Evolutionary conservation across 64 coral and sea anemone species (phyloP).

Genomic region (Stylophora pistillata): DNA sequence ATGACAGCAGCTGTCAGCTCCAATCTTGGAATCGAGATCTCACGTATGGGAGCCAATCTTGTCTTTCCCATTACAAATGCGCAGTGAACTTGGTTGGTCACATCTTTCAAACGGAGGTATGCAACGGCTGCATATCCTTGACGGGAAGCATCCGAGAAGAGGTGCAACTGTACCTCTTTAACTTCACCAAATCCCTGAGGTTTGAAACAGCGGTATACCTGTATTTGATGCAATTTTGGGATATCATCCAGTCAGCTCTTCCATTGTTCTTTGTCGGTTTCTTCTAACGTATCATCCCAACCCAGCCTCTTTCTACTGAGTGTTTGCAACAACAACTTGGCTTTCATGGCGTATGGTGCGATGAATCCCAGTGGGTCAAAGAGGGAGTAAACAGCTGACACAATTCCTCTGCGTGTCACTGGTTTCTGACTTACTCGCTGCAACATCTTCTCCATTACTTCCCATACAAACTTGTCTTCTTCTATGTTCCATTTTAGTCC

Average conservation of each 20-base stretch:
- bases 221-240: conserved; percentile 24
- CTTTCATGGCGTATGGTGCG: conserved; percentile 51
- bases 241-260: conserved; percentile 41
- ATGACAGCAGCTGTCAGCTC: conserved; percentile 65
- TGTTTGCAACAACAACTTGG: conserved; percentile 42
- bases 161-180: conserved; percentile 41
- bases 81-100: background rate
- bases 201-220: too few relatives aligned
- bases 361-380: conserved; percentile 71
- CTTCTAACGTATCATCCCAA: conserved; percentile 45
- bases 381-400: conserved; percentile 63
- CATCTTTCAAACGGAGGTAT: conserved; percentile 56
- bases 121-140: conserved; percentile 50
- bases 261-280: conserved; percentile 28
- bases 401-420: conserved; percentile 32
- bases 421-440: conserved; percentile 19
- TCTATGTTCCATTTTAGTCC: too few relatives aligned
- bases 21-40: conserved; percentile 58
- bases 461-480: too few relatives aligned
- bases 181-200: conserved; percentile 50
- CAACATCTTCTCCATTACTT: too few relatives aligned
- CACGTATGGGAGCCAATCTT: conserved; percentile 35
- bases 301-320: conserved; percentile 36
- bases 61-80: conserved; percentile 61
- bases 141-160: conserved; percentile 65